Conservation (phyloP, 1,140 invertebrate genomes). For the Manduca sexta region DNA sequence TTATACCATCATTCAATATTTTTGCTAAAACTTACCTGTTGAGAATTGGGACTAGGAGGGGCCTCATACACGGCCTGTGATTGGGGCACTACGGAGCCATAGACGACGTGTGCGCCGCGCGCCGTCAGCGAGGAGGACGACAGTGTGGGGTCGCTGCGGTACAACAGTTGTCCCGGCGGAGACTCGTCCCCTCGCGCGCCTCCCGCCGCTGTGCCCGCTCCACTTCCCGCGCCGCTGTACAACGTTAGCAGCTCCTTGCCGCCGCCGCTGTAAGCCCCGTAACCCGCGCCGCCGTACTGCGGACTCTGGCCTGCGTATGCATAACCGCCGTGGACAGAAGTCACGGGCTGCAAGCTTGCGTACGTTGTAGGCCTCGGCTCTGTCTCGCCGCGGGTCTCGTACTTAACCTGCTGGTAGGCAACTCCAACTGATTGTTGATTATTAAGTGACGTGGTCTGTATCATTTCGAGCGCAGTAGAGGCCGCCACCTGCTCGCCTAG, state of each 20-base stretch:
- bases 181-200: slow-evolving; percentile 53
- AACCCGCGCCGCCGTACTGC: slow-evolving; percentile 47
- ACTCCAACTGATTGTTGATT: slow-evolving; percentile 64
- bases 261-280: slow-evolving; percentile 41
- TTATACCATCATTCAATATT: too few species aligned
- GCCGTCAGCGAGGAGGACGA: slow-evolving; percentile 71
- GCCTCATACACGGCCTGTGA: slow-evolving; percentile 67
- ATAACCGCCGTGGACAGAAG: slow-evolving; percentile 51
- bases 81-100: slow-evolving; percentile 52
- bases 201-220: slow-evolving; percentile 20
- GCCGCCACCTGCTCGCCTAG: slow-evolving; percentile 44
- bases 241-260: slow-evolving; percentile 60
- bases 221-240: slow-evolving; percentile 40
- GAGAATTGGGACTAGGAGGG: slow-evolving; percentile 73
- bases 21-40: slow-evolving; percentile 40
- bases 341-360: slow-evolving; percentile 66
- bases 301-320: slow-evolving; percentile 48
- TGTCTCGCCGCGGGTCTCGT: slow-evolving; percentile 55
- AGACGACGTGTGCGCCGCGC: slow-evolving; percentile 56
- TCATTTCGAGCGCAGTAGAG: slow-evolving; percentile 57
- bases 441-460: slow-evolving; percentile 54
- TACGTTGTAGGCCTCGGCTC: slow-evolving; percentile 58
- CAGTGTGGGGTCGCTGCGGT: slow-evolving; percentile 75
- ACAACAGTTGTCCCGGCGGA: slow-evolving; percentile 62
- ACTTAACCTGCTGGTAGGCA: slow-evolving; percentile 65